Conservation (phyloP, 2,797 vertebrate species). For the Gouania willdenowi region DNA sequence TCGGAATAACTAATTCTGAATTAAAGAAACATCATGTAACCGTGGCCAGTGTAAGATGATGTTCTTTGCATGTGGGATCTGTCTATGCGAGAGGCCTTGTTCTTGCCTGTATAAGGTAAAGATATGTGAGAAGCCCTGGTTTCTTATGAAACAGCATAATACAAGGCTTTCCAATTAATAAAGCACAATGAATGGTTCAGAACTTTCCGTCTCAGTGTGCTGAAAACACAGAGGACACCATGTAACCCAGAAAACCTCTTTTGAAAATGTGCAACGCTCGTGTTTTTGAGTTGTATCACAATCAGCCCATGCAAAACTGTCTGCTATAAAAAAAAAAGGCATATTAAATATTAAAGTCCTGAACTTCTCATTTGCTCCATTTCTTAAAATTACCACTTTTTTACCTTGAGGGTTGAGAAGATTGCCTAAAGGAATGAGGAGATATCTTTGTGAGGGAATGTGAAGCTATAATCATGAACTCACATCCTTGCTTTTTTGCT, state of each 20-base stretch:
- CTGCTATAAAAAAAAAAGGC: constrained; percentile 9
- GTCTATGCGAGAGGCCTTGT: no score
- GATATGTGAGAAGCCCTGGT: no score
- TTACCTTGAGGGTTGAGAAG: constrained; percentile 2
- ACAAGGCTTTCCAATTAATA: constrained; percentile 23
- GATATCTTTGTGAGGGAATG: background rate
- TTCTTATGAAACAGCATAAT: constrained; percentile 50
- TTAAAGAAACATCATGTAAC: no score
- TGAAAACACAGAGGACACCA: constrained; percentile 21
- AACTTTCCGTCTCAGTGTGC: constrained; percentile 23
- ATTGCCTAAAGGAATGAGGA: background rate
- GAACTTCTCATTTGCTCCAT: constrained; percentile 33
- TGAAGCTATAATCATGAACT: no score
- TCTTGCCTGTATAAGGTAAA: no score
- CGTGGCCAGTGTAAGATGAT: no score
- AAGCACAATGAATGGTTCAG: constrained; percentile 17
- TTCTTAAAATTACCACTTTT: background rate
- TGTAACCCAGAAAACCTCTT: constrained; percentile 46
- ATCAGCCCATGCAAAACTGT: constrained; percentile 6
- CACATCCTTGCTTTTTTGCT: background rate
- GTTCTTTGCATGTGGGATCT: no score
- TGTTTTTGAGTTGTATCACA: constrained; percentile 14
- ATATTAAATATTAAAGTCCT: constrained; percentile 37
- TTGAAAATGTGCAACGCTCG: constrained; percentile 27
- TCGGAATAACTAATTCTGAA: no score